These are phyloP conservation scores for Bombus impatiens DNA, from an alignment of 1,140 invertebrate genomes.

Conservation along the genomic window DNA sequence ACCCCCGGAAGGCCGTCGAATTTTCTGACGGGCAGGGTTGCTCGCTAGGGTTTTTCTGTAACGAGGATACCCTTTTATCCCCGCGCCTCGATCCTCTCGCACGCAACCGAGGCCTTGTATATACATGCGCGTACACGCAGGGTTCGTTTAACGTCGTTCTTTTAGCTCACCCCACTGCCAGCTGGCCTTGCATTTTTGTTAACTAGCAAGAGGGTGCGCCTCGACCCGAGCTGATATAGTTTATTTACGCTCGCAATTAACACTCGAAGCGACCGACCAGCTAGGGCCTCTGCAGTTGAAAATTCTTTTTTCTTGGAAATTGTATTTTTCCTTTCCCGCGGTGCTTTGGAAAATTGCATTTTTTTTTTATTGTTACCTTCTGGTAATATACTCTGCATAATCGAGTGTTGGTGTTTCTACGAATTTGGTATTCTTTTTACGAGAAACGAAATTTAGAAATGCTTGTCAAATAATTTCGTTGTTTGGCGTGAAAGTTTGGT, in stretches of 20 bases:
- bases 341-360: not conserved
- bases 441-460: not conserved
- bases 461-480: not conserved
- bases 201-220: conserved; percentile 42
- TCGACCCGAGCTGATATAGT: conserved; percentile 33
- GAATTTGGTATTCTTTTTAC: not conserved
- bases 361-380: not conserved
- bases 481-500: not conserved
- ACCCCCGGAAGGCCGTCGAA: conserved; percentile 62
- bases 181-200: conserved; percentile 52
- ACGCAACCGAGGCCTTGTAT: conserved; percentile 41
- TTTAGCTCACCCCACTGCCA: conserved; percentile 8
- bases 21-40: conserved; percentile 54
- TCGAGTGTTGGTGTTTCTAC: not conserved
- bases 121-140: conserved; percentile 45
- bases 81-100: conserved; percentile 58
- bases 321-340: conserved; percentile 49
- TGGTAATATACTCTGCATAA: not conserved
- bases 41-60: conserved; percentile 53
- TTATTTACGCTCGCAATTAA: conserved; percentile 52
- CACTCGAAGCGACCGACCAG: conserved; percentile 9
- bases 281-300: not conserved
- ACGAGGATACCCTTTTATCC: conserved; percentile 69
- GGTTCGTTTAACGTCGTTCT: conserved; percentile 56
- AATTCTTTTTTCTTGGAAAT: not conserved